Percentiles rank a stretch among this genome's conserved stretches.
Conservation (phyloP, 2,888 invertebrate genomes). For the Pammene fasciana region DNA sequence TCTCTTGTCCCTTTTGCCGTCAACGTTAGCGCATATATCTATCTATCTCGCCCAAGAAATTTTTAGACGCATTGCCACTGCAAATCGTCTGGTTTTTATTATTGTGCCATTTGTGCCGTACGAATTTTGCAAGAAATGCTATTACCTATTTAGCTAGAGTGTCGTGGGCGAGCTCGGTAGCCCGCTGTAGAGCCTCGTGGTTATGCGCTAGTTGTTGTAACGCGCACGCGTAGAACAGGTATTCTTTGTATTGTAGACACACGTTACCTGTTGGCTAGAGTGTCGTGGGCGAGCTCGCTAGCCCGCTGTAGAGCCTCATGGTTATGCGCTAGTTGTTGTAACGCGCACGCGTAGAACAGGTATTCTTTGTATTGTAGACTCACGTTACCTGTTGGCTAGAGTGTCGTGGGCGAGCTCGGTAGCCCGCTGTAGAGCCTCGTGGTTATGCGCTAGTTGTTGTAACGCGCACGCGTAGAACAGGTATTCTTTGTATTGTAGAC, state of each 20-base stretch:
- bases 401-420: conserved; percentile 88
- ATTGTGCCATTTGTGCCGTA: too few species aligned
- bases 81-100: too few species aligned
- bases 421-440: conserved; percentile 88
- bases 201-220: conserved; percentile 86
- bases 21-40: too few species aligned
- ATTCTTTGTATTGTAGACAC: too few species aligned
- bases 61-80: too few species aligned
- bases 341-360: conserved; percentile 88
- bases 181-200: conserved; percentile 88
- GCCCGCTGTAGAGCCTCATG: conserved; percentile 89
- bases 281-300: conserved; percentile 88
- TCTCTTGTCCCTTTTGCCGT: too few species aligned
- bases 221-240: conserved; percentile 89
- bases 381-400: too few species aligned
- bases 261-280: conserved; percentile 81
- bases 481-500: conserved; percentile 93
- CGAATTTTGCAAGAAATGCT: too few species aligned
- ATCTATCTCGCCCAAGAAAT: too few species aligned
- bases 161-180: conserved; percentile 88
- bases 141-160: conserved; percentile 71
- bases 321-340: conserved; percentile 86
- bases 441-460: conserved; percentile 85
- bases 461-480: conserved; percentile 89
- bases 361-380: too few species aligned